phyloP scores from a whole-genome alignment of 2,888 invertebrate genomes.

The Aporophyla nigra region DNA sequence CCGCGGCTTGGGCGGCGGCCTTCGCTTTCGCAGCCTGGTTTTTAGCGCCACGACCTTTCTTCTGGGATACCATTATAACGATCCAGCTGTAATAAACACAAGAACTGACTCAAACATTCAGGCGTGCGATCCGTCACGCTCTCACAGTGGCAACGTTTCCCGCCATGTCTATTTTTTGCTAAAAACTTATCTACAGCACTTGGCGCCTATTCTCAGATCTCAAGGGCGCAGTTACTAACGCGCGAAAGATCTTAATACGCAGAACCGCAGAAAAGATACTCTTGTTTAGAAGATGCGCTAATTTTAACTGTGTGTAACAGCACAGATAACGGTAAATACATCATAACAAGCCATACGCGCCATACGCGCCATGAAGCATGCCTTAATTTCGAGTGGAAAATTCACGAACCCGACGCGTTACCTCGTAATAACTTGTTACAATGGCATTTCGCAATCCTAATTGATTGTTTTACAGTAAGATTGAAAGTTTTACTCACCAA shows the following conservation, averaged over 20 bases:
- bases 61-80: conserved; percentile 86
- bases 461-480: conserved; percentile 18
- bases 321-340: conserved; percentile 79
- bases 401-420: conserved; percentile 76
- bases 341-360: conserved; percentile 78
- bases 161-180: conserved; percentile 78
- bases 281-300: conserved; percentile 57
- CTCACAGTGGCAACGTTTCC: conserved; percentile 74
- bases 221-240: conserved; percentile 81
- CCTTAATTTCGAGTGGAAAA: conserved; percentile 84
- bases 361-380: conserved; percentile 86
- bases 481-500: conserved; percentile 74
- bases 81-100: conserved; percentile 70
- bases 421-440: conserved; percentile 60
- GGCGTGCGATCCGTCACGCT: conserved; percentile 67
- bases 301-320: conserved; percentile 65
- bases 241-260: conserved; percentile 75
- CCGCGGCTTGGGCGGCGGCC: conserved; percentile 76
- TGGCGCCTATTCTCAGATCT: conserved; percentile 82
- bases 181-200: conserved; percentile 74
- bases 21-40: conserved; percentile 84
- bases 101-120: conserved; percentile 60
- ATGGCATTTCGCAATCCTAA: conserved; percentile 38
- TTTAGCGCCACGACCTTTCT: conserved; percentile 87
- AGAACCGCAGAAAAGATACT: conserved; percentile 59